A percentile compares a stretch with the other conserved stretches of the same genome.
phyloP scores from a whole-genome alignment of 2,797 vertebrate genomes.

The Dryobates pubescens region DNA sequence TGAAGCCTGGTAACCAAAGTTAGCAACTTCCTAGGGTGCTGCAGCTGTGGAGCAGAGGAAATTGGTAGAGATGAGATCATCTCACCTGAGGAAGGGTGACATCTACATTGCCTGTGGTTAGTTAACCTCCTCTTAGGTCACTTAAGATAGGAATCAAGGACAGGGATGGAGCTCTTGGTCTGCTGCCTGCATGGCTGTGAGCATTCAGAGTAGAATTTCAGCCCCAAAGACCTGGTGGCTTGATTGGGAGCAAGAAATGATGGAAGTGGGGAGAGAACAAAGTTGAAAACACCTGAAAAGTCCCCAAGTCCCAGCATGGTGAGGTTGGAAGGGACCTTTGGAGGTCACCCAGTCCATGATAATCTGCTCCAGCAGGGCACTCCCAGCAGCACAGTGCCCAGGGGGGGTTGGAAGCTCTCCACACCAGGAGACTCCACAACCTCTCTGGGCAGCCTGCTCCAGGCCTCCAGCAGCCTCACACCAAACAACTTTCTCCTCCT shows the following conservation, averaged over 20 bases:
- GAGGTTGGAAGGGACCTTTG: too few relatives aligned
- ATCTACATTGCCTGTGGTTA: not conserved
- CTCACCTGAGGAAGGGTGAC: not conserved
- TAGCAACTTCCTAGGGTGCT: accelerated
- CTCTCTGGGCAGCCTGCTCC: too few relatives aligned
- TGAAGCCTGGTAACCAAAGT: not conserved
- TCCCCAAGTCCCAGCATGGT: too few relatives aligned
- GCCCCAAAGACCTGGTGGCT: not conserved
- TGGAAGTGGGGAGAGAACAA: not conserved
- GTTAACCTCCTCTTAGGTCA: not conserved
- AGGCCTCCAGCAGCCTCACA: too few relatives aligned
- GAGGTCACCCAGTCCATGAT: too few relatives aligned
- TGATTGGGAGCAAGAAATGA: not conserved
- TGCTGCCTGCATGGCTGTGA: not conserved
- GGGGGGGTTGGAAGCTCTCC: too few relatives aligned
- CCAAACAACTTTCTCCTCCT: too few relatives aligned
- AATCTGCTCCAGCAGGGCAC: too few relatives aligned
- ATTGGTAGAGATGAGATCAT: not conserved
- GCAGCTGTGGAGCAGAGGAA: not conserved
- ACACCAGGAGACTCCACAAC: too few relatives aligned
- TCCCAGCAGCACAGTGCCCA: too few relatives aligned
- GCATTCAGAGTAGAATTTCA: not conserved
- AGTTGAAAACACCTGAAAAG: not conserved
- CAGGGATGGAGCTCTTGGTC: not conserved
- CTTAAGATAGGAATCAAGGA: not conserved